Evolutionary conservation across 37 sponge, comb jelly and placozoan genomes (phyloP).

Genomic region (Ephydatia muelleri): DNA sequence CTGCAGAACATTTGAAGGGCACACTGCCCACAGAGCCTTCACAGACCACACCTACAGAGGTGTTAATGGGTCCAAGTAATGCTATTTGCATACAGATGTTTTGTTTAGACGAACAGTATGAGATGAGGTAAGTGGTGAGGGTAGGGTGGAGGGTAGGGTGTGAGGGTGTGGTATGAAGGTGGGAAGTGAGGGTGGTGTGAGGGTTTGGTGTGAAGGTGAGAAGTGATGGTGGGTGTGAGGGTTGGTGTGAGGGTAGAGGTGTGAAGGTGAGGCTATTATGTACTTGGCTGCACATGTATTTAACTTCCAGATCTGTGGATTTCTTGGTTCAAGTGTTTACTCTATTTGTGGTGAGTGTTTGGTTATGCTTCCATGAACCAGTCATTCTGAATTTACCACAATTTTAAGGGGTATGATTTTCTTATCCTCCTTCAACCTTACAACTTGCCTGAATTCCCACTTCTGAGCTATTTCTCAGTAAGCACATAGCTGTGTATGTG

Average conservation of each 20-base stretch:
- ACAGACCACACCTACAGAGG: neutral
- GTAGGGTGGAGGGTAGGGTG: neutral
- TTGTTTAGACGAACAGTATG: conserved; percentile 92
- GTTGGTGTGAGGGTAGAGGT: neutral
- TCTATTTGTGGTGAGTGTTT: neutral
- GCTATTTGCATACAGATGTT: conserved; percentile 89
- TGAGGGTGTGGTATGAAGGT: conserved; percentile 53
- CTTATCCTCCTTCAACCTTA: conserved; percentile 85
- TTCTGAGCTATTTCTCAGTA: conserved; percentile 74
- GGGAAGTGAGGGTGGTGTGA: neutral
- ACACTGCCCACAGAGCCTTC: neutral
- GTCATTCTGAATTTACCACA: neutral
- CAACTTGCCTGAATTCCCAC: conserved; percentile 80
- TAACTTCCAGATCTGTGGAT: neutral
- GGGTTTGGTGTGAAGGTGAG: neutral
- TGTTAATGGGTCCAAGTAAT: conserved; percentile 47
- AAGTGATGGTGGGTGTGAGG: too few species aligned
- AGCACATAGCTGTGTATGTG: neutral
- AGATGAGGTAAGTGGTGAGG: conserved; percentile 70
- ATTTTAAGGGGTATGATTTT: conserved; percentile 85
- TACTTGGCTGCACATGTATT: neutral
- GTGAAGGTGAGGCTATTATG: neutral
- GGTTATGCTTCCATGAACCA: too few species aligned
- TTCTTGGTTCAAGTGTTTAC: neutral
- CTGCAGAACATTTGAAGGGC: neutral